Conservation (phyloP, 35 echinoderm and acorn worm species). For the Ptychodera flava region DNA sequence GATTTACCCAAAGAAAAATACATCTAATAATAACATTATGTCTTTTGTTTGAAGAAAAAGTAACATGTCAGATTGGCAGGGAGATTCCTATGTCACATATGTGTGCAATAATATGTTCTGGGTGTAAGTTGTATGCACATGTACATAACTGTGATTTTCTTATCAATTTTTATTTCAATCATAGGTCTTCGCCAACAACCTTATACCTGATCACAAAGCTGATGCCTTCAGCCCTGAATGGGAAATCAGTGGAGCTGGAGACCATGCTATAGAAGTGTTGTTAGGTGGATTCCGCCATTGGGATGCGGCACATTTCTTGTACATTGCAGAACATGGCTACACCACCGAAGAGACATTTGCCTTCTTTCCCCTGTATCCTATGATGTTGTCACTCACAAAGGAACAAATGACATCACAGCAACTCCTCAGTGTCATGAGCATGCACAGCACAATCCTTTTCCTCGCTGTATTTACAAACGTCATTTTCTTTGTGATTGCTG, state of each 20-base stretch:
- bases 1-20: no score
- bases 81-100: no score
- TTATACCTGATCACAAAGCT: conserved; percentile 77
- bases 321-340: conserved; percentile 85
- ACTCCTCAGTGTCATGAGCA: conserved; percentile 28
- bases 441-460: conserved; percentile 43
- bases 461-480: conserved; percentile 47
- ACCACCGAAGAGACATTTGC: conserved; percentile 72
- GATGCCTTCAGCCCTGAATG: conserved; percentile 66
- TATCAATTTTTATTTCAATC: conserved; percentile 17
- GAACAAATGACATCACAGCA: conserved; percentile 15
- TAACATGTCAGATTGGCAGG: no score
- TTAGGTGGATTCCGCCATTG: conserved; percentile 76
- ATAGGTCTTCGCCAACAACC: conserved; percentile 62
- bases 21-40: no score
- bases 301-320: conserved; percentile 89
- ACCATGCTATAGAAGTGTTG: conserved; percentile 39
- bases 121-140: no score
- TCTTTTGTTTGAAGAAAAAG: no score
- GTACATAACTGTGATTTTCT: no score
- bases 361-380: conserved; percentile 81
- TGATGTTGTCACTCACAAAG: conserved; percentile 12
- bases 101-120: no score
- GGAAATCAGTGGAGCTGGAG: conserved; percentile 33
- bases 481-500: conserved; percentile 23